Conservation (phyloP, 2,888 invertebrate species). For the Esperia sulphurella region DNA sequence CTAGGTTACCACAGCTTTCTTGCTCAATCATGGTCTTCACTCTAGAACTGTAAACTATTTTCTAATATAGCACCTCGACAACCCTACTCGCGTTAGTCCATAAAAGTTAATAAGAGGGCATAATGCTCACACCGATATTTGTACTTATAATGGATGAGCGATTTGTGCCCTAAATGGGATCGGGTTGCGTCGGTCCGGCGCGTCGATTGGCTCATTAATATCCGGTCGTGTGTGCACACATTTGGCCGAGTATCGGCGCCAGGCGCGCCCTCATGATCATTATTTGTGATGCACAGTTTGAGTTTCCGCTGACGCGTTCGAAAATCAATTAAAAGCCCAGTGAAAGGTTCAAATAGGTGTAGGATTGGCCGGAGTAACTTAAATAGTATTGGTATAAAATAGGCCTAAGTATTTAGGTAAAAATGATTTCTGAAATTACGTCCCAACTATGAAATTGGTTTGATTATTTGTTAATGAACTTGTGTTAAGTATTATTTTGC, state of each 20-base stretch:
- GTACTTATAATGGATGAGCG: slow-evolving; percentile 17
- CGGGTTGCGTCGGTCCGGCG: slow-evolving; percentile 11
- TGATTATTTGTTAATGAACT: too few species aligned
- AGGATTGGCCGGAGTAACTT: background rate
- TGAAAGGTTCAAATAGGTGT: slow-evolving; percentile 1
- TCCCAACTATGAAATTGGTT: too few species aligned
- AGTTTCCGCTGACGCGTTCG: slow-evolving; percentile 6
- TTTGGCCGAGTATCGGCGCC: slow-evolving; percentile 2
- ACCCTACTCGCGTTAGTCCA: slow-evolving; percentile 2
- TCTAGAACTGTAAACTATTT: too few species aligned
- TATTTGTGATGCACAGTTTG: slow-evolving; percentile 9
- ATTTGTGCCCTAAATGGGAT: slow-evolving; percentile 20
- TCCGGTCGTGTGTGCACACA: slow-evolving; percentile 16
- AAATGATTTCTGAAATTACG: too few species aligned
- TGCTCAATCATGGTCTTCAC: too few species aligned
- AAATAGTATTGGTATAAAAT: too few species aligned
- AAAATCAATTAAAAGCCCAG: slow-evolving; percentile 10
- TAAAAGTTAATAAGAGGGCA: slow-evolving; percentile 13
- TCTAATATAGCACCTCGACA: background rate
- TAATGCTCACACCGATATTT: slow-evolving; percentile 7
- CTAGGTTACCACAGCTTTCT: too few species aligned
- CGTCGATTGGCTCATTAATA: slow-evolving; percentile 21
- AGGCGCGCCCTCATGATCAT: slow-evolving; percentile 9
- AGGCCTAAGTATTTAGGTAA: too few species aligned
- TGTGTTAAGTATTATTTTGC: too few species aligned